Evolutionary conservation across 2,113 vertebrate genomes (phyloP), one percentile per base, ranked within the genome.

Genomic region (Phyllostomus hastatus): DNA sequence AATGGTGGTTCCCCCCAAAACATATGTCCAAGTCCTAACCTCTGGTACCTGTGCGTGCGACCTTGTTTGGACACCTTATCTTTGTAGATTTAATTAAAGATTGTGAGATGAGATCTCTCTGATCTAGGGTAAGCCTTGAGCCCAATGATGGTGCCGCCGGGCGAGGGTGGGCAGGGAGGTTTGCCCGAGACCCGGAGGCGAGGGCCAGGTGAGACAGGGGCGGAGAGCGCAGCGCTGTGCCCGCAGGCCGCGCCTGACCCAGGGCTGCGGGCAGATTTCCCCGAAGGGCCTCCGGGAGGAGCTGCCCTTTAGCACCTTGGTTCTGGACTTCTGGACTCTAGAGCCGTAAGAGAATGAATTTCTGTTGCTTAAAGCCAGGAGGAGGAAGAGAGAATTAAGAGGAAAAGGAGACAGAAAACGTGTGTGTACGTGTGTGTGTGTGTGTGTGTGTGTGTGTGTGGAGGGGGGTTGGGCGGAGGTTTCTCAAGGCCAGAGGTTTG

Each of bases 171-270:
- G 48, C 61, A 48, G 31, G 26, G 8, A 12, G 26, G 16, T 19
- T n/a, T 8, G 52, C 28, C 41, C 9, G 1, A 26, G n/a, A 57
- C 76, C 50, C 11, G 1, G 6, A 57, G 64, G n/a, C 17, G 31
- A n/a, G 73, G 11, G 41, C 24, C 24, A 20, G 15, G 54, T 3
- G 31, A 31, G 4, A 33, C 1, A 15, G 19, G 28, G 24, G 19
- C 14, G 7, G 83, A 31, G 10, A 24, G 4, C 17, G 33, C 43
- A 61, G 38, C 14, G 48, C 19, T 0, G 69, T 0, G 3, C 52
- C 14, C 52, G 7, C 1, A 31, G 16, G 57, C 35, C 50, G 22
- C 28, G 24, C 11, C 8, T 0, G 28, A 17, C 41, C 1, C 1
- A 15, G 16, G 79, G 17, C 20, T 1, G 54, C 38, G 0, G 11